Conservation (phyloP, 2,113 vertebrate genomes). For the Lophochroa leadbeateri region DNA sequence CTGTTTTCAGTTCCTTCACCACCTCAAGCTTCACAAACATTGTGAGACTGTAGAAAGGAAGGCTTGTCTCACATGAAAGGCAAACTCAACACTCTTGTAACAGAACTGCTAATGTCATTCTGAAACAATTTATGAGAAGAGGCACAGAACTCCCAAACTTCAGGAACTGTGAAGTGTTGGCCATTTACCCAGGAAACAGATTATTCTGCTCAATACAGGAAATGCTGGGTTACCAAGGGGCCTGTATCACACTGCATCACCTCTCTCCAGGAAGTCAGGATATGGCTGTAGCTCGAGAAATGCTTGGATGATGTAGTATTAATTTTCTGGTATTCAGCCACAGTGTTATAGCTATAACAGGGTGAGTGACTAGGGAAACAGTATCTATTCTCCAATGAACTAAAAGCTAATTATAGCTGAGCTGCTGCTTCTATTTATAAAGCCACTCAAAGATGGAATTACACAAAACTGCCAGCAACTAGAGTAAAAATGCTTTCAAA, state of each 20-base stretch:
- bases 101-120: not conserved
- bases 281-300: not conserved
- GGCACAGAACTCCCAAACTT: not conserved
- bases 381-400: not conserved
- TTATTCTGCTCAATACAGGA: not conserved
- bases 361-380: not conserved
- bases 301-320: not conserved
- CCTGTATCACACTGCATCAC: not conserved
- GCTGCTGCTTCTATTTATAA: conserved; percentile 7
- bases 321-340: not conserved
- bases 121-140: not conserved
- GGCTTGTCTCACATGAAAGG: not conserved
- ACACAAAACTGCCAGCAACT: not conserved
- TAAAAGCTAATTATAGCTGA: not conserved
- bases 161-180: not conserved
- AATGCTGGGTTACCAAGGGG: not conserved
- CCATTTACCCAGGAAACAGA: not conserved
- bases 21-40: not conserved
- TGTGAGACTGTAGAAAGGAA: not conserved
- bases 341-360: not conserved
- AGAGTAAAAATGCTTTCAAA: not conserved
- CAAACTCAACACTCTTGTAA: not conserved
- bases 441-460: not conserved
- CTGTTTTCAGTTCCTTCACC: not conserved
- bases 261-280: not conserved